Base-by-base conservation (phyloP, 2,797 vertebrate genomes). In the Toxotes lorentzi region DNA sequence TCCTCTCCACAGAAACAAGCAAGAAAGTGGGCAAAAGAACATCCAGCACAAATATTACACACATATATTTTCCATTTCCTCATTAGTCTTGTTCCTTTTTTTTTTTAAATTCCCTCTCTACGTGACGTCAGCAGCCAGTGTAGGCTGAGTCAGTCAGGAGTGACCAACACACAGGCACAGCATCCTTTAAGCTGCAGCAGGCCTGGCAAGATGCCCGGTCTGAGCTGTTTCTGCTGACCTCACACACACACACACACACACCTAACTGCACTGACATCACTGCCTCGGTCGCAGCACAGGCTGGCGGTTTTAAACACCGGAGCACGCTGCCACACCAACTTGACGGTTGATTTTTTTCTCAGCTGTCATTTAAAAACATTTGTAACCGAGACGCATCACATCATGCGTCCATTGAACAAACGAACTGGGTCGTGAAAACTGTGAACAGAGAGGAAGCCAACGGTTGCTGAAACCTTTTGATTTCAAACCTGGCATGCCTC, bases 161-260 rank as follows among this genome's bases (percentile, higher is more conserved):
- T 21, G n/a, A 59, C 64, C 61, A 38, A 57, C 80, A 78, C 27
- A 57, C 34, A 56, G 50, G 7, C 41, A 50, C n/a, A 5, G 57
- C 72, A 30, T 60, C 76, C 35, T 85, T 70, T 76, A 73, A 83
- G 54, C 82, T 72, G 76, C 70, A 73, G 76, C 73, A 45, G 63
- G 19, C 53, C 68, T 82, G 83, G 63, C 73, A 23, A 0, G 51
- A 48, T 48, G 79, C 84, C 78, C 62, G 68, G 45, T 12, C 12
- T 13, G 59, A 81, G 59, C 65, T 0, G 35, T 83, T 86, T 76
- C 70, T 84, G 77, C 73, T 77, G 74, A 88, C 32, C 84, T 14
- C 47, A 43, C 17, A 60, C 57, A 27, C 67, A 63, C 59, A 51
- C 54, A 56, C 38, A 43, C 53, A 54, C 43, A 54, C 5, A 27